Conservation (phyloP, 2,888 invertebrate species). For the Odontocolon sp. region DNA sequence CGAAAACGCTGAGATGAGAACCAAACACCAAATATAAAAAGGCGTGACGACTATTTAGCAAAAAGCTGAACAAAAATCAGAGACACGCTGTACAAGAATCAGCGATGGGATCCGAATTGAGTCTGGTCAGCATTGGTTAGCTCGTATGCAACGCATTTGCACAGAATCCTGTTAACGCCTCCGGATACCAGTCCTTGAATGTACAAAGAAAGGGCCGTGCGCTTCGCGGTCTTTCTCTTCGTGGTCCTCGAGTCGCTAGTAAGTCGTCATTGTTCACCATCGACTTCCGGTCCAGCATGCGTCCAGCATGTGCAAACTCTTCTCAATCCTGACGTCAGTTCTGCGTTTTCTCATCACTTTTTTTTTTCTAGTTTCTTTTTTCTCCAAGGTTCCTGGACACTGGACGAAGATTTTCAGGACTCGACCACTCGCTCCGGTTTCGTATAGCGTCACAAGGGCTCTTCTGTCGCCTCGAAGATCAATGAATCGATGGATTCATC, state of each 20-base stretch:
- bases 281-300: conserved; percentile 69
- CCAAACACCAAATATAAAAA: not conserved
- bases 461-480: not conserved
- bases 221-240: conserved; percentile 24
- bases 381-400: not conserved
- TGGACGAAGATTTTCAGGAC: not conserved
- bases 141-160: conserved; percentile 50
- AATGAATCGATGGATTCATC: conserved; percentile 28
- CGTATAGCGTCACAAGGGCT: not conserved
- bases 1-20: conserved; percentile 1
- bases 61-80: not conserved
- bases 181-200: conserved; percentile 65
- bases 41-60: conserved; percentile 33
- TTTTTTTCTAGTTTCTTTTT: not conserved
- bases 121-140: conserved; percentile 31
- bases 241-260: conserved; percentile 20
- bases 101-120: conserved; percentile 23
- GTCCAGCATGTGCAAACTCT: conserved; percentile 32
- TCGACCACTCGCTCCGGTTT: not conserved
- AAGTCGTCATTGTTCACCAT: conserved; percentile 53
- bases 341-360: conserved; percentile 30
- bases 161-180: conserved; percentile 70
- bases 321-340: not conserved
- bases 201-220: conserved; percentile 37
- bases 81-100: not conserved